Conservation (phyloP, 1,140 invertebrate species). For the Adoxophyes honmai region DNA sequence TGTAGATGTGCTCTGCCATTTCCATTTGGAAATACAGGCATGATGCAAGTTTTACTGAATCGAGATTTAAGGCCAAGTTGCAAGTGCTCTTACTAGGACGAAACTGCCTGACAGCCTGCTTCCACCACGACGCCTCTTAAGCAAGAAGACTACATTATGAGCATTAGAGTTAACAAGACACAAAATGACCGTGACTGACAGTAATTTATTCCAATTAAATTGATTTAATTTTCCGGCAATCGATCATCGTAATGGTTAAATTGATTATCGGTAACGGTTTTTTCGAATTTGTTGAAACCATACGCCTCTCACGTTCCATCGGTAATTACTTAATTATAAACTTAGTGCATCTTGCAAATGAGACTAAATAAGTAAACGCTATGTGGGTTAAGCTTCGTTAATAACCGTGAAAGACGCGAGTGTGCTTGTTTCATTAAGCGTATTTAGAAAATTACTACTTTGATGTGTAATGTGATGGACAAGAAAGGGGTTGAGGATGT, state of each 20-base stretch:
- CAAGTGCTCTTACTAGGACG: too few relatives aligned
- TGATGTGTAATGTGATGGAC: not conserved
- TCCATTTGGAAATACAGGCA: too few relatives aligned
- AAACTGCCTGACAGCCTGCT: too few relatives aligned
- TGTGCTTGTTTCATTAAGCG: not conserved
- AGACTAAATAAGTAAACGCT: constrained; percentile 13
- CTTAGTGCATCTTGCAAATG: constrained; percentile 11
- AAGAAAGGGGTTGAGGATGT: not conserved
- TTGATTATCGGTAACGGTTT: constrained; percentile 9
- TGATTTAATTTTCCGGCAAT: constrained; percentile 15
- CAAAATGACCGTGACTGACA: not conserved
- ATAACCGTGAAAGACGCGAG: not conserved
- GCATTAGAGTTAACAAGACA: not conserved
- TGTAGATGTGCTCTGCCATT: too few relatives aligned
- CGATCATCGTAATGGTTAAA: constrained; percentile 9
- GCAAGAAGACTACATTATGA: too few relatives aligned
- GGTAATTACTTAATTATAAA: constrained; percentile 14
- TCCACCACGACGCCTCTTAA: too few relatives aligned
- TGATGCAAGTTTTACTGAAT: too few relatives aligned
- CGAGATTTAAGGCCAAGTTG: too few relatives aligned
- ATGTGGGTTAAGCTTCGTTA: constrained; percentile 10
- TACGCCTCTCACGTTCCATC: constrained; percentile 3
- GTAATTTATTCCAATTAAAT: constrained; percentile 7
- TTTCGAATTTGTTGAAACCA: constrained; percentile 8
- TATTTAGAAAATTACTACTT: constrained; percentile 14